phyloP scores from a whole-genome alignment of 2,113 vertebrate genomes.

The Ammodytes dubius region DNA sequence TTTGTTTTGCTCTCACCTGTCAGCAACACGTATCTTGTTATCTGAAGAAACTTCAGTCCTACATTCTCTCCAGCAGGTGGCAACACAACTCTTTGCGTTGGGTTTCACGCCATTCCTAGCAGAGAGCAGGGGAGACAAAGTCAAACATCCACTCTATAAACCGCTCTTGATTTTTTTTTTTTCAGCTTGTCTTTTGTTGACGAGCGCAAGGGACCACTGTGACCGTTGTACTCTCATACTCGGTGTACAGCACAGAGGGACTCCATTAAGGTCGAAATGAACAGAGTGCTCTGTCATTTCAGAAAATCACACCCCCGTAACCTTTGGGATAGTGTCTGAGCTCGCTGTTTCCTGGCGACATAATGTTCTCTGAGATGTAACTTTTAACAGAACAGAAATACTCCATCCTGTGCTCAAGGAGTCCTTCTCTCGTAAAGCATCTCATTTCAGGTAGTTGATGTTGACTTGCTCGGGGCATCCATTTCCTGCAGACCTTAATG shows the following conservation, averaged over 20 bases:
- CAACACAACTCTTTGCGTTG: slow-evolving; percentile 47
- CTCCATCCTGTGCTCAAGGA: background rate
- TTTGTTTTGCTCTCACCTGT: background rate
- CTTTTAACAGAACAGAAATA: background rate
- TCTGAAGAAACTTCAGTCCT: background rate
- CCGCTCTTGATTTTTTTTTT: background rate
- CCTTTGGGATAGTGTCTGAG: accelerated
- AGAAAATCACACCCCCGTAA: background rate
- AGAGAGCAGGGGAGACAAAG: background rate
- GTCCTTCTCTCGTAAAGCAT: background rate
- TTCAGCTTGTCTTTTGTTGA: slow-evolving; percentile 13
- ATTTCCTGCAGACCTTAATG: slow-evolving; percentile 8
- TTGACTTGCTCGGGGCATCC: background rate
- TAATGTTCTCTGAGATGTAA: background rate
- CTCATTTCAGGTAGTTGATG: background rate
- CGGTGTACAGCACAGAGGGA: slow-evolving; percentile 5
- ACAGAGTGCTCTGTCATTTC: slow-evolving; percentile 14
- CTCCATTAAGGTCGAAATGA: slow-evolving; percentile 31
- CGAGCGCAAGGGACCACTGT: slow-evolving; percentile 1
- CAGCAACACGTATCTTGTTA: background rate
- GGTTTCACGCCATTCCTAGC: no score
- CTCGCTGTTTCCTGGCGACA: slow-evolving; percentile 4
- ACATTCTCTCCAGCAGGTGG: slow-evolving; percentile 61
- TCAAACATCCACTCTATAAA: background rate
- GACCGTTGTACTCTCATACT: background rate